Evolutionary conservation across 2,113 vertebrate species (phyloP).

Genomic region (Solenodon paradoxus): DNA sequence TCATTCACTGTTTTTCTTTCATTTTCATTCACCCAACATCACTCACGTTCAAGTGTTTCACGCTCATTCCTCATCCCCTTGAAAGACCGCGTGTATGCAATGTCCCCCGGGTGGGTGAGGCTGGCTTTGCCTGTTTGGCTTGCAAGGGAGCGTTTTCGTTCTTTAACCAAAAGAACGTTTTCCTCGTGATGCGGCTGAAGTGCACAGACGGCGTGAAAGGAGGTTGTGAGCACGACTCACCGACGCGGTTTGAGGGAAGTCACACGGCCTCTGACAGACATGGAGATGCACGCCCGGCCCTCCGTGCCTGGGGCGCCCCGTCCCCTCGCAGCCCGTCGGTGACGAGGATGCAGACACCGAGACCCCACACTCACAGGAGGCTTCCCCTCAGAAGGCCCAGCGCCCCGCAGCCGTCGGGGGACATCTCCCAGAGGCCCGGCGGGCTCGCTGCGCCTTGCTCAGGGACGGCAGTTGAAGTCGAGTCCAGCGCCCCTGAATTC

Average conservation of each 20-base stretch:
- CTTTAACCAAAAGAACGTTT: not conserved
- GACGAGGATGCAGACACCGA: not conserved
- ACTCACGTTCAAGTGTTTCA: not conserved
- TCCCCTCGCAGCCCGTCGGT: not conserved
- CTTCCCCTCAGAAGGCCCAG: not conserved
- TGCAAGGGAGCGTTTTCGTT: not conserved
- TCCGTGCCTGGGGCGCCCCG: not conserved
- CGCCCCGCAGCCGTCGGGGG: accelerated
- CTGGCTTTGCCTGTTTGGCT: not conserved
- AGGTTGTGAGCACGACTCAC: no score
- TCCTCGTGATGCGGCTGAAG: no score
- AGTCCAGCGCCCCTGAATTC: not conserved
- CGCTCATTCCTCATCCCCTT: not conserved
- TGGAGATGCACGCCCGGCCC: no score
- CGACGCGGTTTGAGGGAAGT: no score
- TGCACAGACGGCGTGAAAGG: no score
- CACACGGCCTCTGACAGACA: no score
- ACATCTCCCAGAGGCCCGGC: not conserved
- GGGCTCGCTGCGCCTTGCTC: no score
- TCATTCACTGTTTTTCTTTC: not conserved
- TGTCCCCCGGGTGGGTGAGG: not conserved
- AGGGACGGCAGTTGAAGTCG: not conserved
- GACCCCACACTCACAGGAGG: not conserved
- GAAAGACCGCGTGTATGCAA: not conserved
- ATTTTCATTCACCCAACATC: not conserved